Evolutionary conservation across 2,797 vertebrate species (phyloP).

Genomic region (Channa striata): DNA sequence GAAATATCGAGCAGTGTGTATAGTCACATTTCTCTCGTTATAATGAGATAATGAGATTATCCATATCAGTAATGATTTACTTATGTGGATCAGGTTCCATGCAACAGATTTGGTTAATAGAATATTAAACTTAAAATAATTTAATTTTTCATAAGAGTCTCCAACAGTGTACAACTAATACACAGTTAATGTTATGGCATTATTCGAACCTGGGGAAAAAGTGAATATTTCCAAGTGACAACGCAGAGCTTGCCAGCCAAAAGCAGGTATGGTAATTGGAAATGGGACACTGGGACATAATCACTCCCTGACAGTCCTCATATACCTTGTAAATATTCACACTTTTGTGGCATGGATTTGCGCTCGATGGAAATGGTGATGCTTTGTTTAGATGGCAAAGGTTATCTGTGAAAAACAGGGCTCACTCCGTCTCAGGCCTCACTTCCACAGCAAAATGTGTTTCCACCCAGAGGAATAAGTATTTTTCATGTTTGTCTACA

Average conservation of each 20-base stretch:
- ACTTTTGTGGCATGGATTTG: constrained; percentile 42
- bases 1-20: background rate
- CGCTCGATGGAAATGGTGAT: constrained; percentile 53
- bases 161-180: constrained; percentile 10
- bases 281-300: constrained; percentile 68
- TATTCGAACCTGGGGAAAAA: constrained; percentile 30
- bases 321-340: constrained; percentile 64
- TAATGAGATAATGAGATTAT: no score
- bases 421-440: constrained; percentile 35
- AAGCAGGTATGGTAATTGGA: constrained; percentile 63
- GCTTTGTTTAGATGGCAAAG: constrained; percentile 57
- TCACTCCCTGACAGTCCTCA: constrained; percentile 43
- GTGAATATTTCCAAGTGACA: constrained; percentile 23
- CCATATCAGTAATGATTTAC: background rate
- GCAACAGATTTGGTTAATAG: constrained; percentile 19
- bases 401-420: constrained; percentile 70
- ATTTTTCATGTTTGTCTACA: constrained; percentile 52
- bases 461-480: constrained; percentile 64
- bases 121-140: constrained; percentile 6
- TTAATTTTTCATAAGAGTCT: background rate
- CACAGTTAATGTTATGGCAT: constrained; percentile 11
- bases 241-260: constrained; percentile 27
- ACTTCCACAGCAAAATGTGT: constrained; percentile 59
- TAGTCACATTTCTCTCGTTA: no score
- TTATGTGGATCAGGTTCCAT: constrained; percentile 24